These are phyloP conservation scores for Agrotis ipsilon DNA, from an alignment of 2,888 invertebrate genomes.

Conservation along the genomic window DNA sequence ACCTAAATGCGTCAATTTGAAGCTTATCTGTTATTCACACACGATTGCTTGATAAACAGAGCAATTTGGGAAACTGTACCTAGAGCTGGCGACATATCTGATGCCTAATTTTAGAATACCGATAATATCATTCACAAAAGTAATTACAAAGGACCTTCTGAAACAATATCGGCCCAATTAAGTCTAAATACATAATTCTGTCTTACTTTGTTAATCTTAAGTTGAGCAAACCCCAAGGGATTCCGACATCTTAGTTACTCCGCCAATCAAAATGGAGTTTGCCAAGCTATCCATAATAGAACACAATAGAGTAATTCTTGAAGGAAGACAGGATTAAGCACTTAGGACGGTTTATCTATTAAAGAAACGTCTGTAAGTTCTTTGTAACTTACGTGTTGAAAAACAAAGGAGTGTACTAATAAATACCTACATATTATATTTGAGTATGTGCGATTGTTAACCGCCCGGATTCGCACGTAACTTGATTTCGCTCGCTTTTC, in stretches of 20 bases:
- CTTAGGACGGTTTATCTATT: conserved; percentile 36
- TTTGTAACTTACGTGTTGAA: conserved; percentile 26
- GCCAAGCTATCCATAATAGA: conserved; percentile 32
- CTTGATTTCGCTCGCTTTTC: conserved; percentile 41
- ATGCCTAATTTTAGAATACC: not conserved
- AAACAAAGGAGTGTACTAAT: conserved; percentile 29
- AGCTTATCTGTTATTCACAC: conserved; percentile 31
- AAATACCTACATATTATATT: not conserved
- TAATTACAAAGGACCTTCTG: not conserved
- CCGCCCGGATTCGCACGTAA: conserved; percentile 38
- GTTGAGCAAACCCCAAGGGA: conserved; percentile 31
- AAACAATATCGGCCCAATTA: conserved; percentile 10
- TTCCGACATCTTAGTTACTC: conserved; percentile 20
- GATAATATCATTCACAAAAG: not conserved
- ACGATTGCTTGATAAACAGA: conserved; percentile 21
- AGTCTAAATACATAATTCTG: conserved; percentile 32
- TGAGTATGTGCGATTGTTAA: conserved; percentile 36
- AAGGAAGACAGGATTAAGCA: conserved; percentile 42
- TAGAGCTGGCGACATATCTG: not conserved
- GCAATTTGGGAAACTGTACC: not conserved
- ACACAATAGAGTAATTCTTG: conserved; percentile 40
- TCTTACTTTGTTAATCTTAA: conserved; percentile 22
- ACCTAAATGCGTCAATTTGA: conserved; percentile 17
- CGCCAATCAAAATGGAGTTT: conserved; percentile 37
- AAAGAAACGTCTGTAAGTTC: conserved; percentile 27